phyloP scores from a whole-genome alignment of 2,888 invertebrate genomes.

The Athetis lepigone region DNA sequence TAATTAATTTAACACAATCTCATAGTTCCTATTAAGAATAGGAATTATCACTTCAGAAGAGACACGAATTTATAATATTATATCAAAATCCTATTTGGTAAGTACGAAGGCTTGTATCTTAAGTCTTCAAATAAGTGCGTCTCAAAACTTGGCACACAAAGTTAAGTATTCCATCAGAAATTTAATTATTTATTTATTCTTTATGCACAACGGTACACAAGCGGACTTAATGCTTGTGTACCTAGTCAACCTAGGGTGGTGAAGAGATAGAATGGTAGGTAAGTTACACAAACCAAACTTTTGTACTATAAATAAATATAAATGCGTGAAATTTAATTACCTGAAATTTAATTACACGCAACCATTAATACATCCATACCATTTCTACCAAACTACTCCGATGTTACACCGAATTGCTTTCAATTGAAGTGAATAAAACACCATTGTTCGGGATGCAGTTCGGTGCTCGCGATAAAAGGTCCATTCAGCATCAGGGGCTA shows the following conservation, averaged over 20 bases:
- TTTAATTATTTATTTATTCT: no score
- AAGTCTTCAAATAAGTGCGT: constrained; percentile 5
- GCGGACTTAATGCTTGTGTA: no score
- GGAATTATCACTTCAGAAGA: constrained; percentile 7
- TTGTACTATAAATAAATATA: no score
- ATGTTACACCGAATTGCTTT: not conserved
- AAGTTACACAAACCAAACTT: no score
- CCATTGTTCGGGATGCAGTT: not conserved
- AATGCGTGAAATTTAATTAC: no score
- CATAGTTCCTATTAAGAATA: not conserved
- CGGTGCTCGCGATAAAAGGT: not conserved
- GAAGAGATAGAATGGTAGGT: no score
- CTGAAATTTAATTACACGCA: no score
- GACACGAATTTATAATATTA: constrained; percentile 20
- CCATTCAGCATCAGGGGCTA: constrained; percentile 16
- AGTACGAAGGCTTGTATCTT: constrained; percentile 7
- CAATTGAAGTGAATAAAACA: not conserved
- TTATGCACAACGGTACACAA: no score
- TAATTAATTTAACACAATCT: not conserved
- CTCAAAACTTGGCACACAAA: constrained; percentile 21
- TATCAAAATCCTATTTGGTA: constrained; percentile 5
- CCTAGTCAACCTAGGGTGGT: no score
- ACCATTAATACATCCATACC: no score
- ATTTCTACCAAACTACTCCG: no score
- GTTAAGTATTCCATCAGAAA: constrained; percentile 38